Conservation (phyloP, 2,888 invertebrate species). For the Cyclophora albipunctata region DNA sequence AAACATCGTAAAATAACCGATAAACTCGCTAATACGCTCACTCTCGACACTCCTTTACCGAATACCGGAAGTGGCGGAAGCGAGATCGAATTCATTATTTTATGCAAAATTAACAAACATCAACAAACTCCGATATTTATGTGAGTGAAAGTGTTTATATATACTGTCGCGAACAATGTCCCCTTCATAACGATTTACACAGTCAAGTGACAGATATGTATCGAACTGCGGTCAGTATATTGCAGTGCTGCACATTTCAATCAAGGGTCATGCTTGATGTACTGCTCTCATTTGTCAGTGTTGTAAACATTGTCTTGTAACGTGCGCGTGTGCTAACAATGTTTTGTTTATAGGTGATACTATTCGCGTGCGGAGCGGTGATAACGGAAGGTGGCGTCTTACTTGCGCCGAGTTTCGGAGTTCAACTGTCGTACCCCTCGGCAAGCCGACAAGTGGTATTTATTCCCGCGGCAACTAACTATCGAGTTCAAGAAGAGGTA, state of each 20-base stretch:
- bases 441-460: background rate
- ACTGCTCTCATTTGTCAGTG: too few relatives aligned
- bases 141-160: constrained; percentile 53
- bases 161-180: constrained; percentile 30
- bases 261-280: too few relatives aligned
- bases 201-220: constrained; percentile 29
- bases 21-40: too few relatives aligned
- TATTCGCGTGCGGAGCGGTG: constrained; percentile 3
- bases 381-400: constrained; percentile 8
- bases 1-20: too few relatives aligned
- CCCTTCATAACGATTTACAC: constrained; percentile 32
- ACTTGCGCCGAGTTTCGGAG: background rate
- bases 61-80: constrained; percentile 35
- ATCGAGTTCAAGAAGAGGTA: constrained; percentile 2
- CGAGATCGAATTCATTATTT: constrained; percentile 30
- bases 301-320: too few relatives aligned
- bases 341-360: constrained; percentile 9
- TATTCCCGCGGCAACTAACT: background rate
- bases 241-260: too few relatives aligned
- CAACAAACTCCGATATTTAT: constrained; percentile 20
- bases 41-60: too few relatives aligned
- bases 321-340: background rate
- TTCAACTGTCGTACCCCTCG: constrained; percentile 1
- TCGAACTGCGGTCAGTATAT: constrained; percentile 34
- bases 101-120: constrained; percentile 45